phyloP scores from a whole-genome alignment of 1,140 invertebrate species.

The Drosophila lacteicornis region DNA sequence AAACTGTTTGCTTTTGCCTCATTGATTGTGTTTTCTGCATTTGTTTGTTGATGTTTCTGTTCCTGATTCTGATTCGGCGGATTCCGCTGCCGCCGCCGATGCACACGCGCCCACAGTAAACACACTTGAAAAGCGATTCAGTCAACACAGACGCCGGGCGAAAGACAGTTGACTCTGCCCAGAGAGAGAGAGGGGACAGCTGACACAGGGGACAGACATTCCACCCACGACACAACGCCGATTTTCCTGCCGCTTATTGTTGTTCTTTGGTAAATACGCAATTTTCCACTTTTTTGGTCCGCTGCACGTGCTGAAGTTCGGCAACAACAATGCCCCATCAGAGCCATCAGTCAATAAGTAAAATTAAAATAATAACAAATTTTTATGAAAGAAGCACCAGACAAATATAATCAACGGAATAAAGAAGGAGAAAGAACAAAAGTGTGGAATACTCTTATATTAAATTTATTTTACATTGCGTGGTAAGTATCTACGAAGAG shows the following conservation, averaged over 20 bases:
- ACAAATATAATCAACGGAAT: slow-evolving; percentile 56
- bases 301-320: slow-evolving; percentile 26
- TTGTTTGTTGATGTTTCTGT: slow-evolving; percentile 32
- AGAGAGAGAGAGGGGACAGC: background rate
- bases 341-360: slow-evolving; percentile 66
- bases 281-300: slow-evolving; percentile 65
- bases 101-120: slow-evolving; percentile 74
- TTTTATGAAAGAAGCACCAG: slow-evolving; percentile 40
- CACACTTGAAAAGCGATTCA: slow-evolving; percentile 64
- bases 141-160: slow-evolving; percentile 34
- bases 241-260: slow-evolving; percentile 26
- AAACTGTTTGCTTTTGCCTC: slow-evolving; percentile 78
- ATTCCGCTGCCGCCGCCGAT: slow-evolving; percentile 23
- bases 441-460: background rate
- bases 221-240: slow-evolving; percentile 9
- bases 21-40: slow-evolving; percentile 67
- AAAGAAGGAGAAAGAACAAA: background rate
- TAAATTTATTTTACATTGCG: background rate
- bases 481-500: too few relatives aligned
- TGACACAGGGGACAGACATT: slow-evolving; percentile 5
- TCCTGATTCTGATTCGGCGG: slow-evolving; percentile 15
- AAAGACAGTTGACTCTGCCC: slow-evolving; percentile 23
- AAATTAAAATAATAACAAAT: slow-evolving; percentile 82
- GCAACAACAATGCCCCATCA: slow-evolving; percentile 27
- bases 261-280: slow-evolving; percentile 72